phyloP scores from a whole-genome alignment of 2,113 vertebrate species.

The Anolis carolinensis region DNA sequence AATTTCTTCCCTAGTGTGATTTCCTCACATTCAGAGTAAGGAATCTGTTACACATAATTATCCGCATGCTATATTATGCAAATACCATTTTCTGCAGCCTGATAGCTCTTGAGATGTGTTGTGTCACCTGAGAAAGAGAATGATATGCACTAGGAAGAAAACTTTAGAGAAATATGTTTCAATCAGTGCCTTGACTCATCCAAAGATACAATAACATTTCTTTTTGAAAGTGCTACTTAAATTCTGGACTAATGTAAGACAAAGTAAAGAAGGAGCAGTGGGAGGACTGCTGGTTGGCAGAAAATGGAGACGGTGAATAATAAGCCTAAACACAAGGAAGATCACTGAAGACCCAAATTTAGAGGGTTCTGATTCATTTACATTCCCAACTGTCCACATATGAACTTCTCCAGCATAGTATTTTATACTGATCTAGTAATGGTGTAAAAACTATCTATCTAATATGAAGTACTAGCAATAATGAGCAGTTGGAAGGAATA shows the following conservation, averaged over 20 bases:
- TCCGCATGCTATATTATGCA: neutral
- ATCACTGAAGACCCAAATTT: neutral
- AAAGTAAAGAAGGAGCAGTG: neutral
- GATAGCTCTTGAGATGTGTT: neutral
- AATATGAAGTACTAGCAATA: no score
- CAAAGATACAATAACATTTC: neutral
- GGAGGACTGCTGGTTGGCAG: neutral
- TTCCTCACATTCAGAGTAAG: neutral
- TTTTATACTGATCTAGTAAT: neutral
- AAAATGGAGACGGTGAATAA: neutral
- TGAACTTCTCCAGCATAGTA: neutral
- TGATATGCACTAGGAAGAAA: conserved; percentile 4
- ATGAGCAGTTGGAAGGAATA: no score
- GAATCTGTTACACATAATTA: conserved; percentile 40
- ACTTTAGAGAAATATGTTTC: neutral
- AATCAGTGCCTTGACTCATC: conserved; percentile 10
- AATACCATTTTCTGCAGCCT: conserved; percentile 23
- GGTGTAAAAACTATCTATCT: no score
- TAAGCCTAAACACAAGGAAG: neutral
- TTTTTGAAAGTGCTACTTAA: neutral
- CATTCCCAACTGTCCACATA: neutral
- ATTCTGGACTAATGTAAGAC: no score
- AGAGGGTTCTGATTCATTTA: neutral
- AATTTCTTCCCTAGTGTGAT: neutral
- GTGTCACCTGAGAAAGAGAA: conserved; percentile 1